Evolutionary conservation across 1,140 invertebrate genomes (phyloP).

Genomic region (Bactericera cockerelli): DNA sequence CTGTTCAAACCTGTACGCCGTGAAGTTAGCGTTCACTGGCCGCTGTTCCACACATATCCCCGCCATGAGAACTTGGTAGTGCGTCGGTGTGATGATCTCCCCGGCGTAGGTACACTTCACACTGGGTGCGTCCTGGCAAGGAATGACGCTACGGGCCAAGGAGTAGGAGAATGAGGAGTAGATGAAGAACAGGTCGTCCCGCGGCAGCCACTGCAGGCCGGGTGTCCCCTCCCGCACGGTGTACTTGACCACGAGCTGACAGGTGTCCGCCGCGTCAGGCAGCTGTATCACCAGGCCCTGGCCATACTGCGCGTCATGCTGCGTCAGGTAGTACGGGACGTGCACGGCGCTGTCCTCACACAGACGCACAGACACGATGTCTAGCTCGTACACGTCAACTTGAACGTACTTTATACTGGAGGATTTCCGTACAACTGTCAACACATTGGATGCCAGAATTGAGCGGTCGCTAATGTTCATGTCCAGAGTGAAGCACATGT

Average conservation of each 20-base stretch:
- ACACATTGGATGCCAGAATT: not conserved
- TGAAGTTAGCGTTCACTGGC: not conserved
- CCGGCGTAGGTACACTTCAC: not conserved
- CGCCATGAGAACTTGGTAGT: not conserved
- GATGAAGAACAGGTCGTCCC: not conserved
- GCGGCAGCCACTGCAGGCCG: not conserved
- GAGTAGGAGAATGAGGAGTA: not conserved
- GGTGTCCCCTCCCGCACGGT: not conserved
- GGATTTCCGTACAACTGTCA: not conserved
- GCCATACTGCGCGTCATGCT: not conserved
- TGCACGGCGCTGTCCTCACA: not conserved
- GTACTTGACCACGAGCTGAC: not conserved
- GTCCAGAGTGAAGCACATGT: constrained; percentile 1
- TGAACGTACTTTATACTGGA: not conserved
- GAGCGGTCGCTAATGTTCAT: not conserved
- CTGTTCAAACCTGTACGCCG: not conserved
- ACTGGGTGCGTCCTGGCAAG: not conserved
- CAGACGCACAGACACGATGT: not conserved
- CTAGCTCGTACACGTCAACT: not conserved
- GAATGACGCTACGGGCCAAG: not conserved
- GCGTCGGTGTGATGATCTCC: not conserved
- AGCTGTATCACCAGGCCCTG: not conserved
- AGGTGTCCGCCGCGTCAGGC: not conserved
- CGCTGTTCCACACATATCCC: not conserved
- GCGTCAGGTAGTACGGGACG: not conserved